Percentiles rank a stretch among this genome's conserved stretches.
phyloP scores from a whole-genome alignment of 2,888 invertebrate species.

The Campoletis raptor region DNA sequence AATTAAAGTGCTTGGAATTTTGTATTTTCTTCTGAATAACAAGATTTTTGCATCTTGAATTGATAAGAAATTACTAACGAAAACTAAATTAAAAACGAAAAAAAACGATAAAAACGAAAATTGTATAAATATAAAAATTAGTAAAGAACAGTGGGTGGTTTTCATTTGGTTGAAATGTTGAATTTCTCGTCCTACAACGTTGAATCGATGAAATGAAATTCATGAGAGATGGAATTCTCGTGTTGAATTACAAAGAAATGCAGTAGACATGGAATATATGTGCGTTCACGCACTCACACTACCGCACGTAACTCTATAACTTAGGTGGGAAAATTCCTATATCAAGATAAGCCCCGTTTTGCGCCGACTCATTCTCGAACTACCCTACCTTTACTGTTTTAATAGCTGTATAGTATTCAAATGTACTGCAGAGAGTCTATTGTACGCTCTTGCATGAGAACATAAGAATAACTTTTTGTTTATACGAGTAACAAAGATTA shows the following conservation, averaged over 20 bases:
- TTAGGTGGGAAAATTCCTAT: conserved; percentile 46
- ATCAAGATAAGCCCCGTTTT: conserved; percentile 61
- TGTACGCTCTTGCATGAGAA: conserved; percentile 6
- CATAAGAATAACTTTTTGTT: conserved; percentile 15
- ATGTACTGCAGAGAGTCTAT: not conserved
- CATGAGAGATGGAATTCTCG: not conserved
- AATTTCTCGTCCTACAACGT: not conserved
- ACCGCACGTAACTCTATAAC: conserved; percentile 24
- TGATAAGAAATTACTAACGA: not conserved
- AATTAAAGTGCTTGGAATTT: not conserved
- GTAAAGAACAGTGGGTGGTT: not conserved
- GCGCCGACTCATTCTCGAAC: conserved; percentile 40
- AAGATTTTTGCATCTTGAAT: not conserved
- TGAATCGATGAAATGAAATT: not conserved
- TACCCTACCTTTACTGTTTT: conserved; percentile 18
- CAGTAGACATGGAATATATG: conserved; percentile 21
- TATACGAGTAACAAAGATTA: too few relatives aligned
- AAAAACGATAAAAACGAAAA: too few relatives aligned
- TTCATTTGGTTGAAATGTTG: not conserved
- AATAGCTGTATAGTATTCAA: conserved; percentile 26
- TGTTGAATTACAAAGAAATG: conserved; percentile 18
- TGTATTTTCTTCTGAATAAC: not conserved
- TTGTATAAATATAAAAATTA: not conserved
- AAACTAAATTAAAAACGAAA: too few relatives aligned
- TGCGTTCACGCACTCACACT: conserved; percentile 7